Evolutionary conservation across 2,113 vertebrate species (phyloP), one percentile per base, ranked within the genome.

Genomic region (Malaclemys terrapin): DNA sequence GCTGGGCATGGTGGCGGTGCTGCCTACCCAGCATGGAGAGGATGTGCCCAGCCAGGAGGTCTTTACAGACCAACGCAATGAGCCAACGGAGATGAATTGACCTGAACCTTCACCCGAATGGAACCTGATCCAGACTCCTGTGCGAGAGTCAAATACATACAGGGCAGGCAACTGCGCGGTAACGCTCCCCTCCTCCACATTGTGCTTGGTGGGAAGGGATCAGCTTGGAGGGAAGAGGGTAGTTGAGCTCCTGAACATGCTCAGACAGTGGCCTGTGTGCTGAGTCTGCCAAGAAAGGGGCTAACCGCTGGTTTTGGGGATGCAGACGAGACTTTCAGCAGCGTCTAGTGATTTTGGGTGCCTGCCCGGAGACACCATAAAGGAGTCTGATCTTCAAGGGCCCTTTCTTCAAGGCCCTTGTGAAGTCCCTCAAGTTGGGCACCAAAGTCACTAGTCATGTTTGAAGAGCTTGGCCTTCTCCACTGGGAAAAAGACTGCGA

Each of bases 31-130:
- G 14, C 14, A n/a, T 24, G 20, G 62, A 69, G 17, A n/a, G 35
- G 14, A 42, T 4, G 5, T 75, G 69, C 20, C 69, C 9, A 25
- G 38, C 52, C 0, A 1, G 79, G 81, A 12, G 38, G 49, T n/a
- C 79, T 50, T 80, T 24, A 35, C 25, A 12, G 16, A 52, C 79
- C 31, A 80, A n/a, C 6, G 87, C 80, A 0, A 0, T 11, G 38
- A 47, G 22, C 42, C 75, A 25, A 47, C 4, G 22, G 42, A 47
- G 42, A 42, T 47, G 42, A 45, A 76, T 7, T 45, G 42, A 47
- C 6, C 11, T 14, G 5, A 47, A 10, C 22, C 42, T 47, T 12
- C 42, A 24, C 13, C 22, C 2, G 25, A 42, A 25, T 27, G 22
- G 42, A 45, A 27, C 38, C 75, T 6, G 45, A 91, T 50, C 5